Conservation (phyloP, 2,888 invertebrate species). For the Acrobasis suavella region DNA sequence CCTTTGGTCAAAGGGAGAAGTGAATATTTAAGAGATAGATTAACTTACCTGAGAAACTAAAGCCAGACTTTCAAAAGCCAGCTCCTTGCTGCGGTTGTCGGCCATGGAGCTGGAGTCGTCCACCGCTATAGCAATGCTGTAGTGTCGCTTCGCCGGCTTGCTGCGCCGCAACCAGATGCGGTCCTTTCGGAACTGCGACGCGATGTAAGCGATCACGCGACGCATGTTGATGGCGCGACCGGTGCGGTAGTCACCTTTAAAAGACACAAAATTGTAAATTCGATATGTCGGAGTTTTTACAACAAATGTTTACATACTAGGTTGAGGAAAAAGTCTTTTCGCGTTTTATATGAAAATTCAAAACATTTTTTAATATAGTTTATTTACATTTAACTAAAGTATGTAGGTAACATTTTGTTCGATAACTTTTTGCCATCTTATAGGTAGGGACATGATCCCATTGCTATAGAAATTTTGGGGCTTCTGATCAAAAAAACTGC, state of each 20-base stretch:
- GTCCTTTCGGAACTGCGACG: constrained; percentile 99
- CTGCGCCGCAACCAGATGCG: constrained; percentile 99
- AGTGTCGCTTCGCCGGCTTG: constrained; percentile 96
- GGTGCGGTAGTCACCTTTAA: constrained; percentile 94
- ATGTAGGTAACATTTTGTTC: too few species aligned
- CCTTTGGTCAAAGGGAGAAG: too few species aligned
- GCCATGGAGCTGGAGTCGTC: constrained; percentile 97
- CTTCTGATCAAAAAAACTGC: too few species aligned
- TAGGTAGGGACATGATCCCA: too few species aligned
- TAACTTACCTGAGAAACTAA: constrained; percentile 86
- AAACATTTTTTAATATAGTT: too few species aligned
- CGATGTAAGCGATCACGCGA: constrained; percentile 97
- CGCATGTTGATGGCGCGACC: constrained; percentile 99
- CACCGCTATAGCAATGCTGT: constrained; percentile 97
- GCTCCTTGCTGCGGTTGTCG: constrained; percentile 93
- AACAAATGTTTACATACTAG: too few species aligned
- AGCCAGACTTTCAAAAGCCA: constrained; percentile 97
- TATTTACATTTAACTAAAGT: too few species aligned
- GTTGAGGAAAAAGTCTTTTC: too few species aligned
- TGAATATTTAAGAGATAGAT: neutral
- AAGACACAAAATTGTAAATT: constrained; percentile 37
- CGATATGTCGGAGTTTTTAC: too few species aligned
- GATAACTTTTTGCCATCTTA: too few species aligned
- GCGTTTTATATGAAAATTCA: too few species aligned
- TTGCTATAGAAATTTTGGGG: too few species aligned